Percentiles rank a stretch among this genome's conserved stretches.
phyloP scores from a whole-genome alignment of 2,113 vertebrate genomes.

The Anser cygnoides region DNA sequence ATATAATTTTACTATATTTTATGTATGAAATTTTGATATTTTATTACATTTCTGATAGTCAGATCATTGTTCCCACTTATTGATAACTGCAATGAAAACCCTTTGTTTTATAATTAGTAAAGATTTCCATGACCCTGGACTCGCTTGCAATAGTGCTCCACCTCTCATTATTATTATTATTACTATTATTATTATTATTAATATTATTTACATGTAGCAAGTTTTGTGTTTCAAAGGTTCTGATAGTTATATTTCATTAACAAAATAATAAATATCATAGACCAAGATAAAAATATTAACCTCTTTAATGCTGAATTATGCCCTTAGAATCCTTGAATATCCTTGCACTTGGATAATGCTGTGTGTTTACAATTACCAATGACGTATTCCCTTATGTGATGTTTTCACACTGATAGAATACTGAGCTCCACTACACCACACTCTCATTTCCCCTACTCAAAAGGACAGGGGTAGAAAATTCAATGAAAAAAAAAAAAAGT shows the following conservation, averaged over 20 bases:
- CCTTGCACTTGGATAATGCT: background rate
- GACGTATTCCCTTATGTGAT: background rate
- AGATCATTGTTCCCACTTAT: background rate
- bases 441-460: background rate
- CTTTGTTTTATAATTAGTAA: background rate
- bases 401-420: background rate
- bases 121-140: background rate
- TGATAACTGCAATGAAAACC: background rate
- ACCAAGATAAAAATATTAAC: background rate
- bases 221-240: background rate
- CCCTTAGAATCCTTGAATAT: background rate
- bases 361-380: background rate
- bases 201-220: background rate
- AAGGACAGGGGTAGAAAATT: background rate
- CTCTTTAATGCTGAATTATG: background rate
- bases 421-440: background rate
- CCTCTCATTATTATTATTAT: fast-evolving
- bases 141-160: background rate
- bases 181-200: too few species aligned
- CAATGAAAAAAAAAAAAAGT: background rate
- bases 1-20: background rate
- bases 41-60: background rate
- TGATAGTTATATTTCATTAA: background rate
- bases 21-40: background rate
- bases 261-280: background rate